Percentiles rank a stretch among this genome's conserved stretches.
These are phyloP conservation scores for Mirounga angustirostris DNA, from an alignment of 2,113 vertebrate genomes.

Conservation along the genomic window DNA sequence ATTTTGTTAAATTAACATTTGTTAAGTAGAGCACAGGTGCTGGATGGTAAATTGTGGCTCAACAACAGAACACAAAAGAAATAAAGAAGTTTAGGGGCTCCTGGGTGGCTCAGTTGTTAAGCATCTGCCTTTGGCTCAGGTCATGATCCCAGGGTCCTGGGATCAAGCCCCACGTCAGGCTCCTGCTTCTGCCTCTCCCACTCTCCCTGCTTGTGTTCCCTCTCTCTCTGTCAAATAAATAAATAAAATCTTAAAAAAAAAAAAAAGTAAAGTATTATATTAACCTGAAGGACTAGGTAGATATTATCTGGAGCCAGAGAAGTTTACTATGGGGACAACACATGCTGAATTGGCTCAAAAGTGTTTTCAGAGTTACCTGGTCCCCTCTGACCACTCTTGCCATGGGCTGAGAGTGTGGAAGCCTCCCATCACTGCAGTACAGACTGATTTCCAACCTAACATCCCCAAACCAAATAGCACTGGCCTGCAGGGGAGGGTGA, in stretches of 20 bases:
- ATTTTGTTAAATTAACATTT: background rate
- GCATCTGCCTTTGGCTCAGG: too few relatives aligned
- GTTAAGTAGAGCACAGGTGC: background rate
- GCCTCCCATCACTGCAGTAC: background rate
- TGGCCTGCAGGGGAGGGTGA: background rate
- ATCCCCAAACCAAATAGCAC: background rate
- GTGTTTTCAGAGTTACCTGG: background rate
- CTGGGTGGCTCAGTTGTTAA: too few relatives aligned
- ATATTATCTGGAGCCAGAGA: slow-evolving; percentile 22
- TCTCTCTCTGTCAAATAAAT: too few relatives aligned
- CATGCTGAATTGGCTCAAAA: background rate
- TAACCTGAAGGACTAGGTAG: slow-evolving; percentile 55
- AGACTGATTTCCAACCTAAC: background rate
- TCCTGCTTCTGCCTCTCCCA: too few relatives aligned
- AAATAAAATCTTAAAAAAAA: too few relatives aligned
- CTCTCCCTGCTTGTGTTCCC: too few relatives aligned
- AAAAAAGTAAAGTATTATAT: slow-evolving; percentile 54
- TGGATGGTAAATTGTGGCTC: background rate
- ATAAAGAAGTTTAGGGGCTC: background rate
- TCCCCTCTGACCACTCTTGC: background rate
- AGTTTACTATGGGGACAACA: slow-evolving; percentile 47
- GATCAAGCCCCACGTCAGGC: too few relatives aligned
- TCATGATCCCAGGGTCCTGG: too few relatives aligned
- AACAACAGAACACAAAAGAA: background rate
- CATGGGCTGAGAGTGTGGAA: background rate